These are phyloP conservation scores for Phalanger gymnotis DNA, from an alignment of 2,797 vertebrate genomes.

Conservation along the genomic window DNA sequence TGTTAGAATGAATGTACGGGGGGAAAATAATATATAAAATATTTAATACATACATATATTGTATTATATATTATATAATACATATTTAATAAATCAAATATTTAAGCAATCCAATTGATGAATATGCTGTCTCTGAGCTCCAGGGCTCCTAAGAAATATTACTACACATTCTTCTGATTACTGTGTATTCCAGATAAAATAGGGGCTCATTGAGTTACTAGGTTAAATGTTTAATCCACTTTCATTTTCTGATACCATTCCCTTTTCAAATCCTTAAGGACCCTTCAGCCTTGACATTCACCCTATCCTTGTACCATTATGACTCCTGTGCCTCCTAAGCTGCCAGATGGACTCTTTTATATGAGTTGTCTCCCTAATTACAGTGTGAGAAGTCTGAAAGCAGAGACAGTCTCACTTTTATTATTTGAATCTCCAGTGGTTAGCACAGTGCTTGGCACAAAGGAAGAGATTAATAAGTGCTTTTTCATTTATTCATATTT, in stretches of 20 bases:
- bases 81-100: slow-evolving; percentile 28
- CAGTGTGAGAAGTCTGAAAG: not conserved
- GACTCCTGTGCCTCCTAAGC: not conserved
- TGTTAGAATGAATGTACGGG: slow-evolving; percentile 23
- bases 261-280: not conserved
- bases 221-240: slow-evolving; percentile 23
- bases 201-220: not conserved
- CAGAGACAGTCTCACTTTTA: not conserved
- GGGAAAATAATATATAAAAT: slow-evolving; percentile 12
- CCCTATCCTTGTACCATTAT: not conserved
- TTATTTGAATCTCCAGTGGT: not conserved
- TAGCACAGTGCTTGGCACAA: not conserved
- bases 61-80: too few relatives aligned
- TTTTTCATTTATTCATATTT: not conserved
- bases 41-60: not conserved
- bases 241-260: not conserved
- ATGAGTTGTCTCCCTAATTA: not conserved
- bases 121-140: not conserved
- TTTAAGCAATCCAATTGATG: not conserved
- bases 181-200: not conserved
- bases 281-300: not conserved
- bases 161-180: not conserved
- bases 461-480: not conserved
- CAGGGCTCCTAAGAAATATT: slow-evolving; percentile 13
- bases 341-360: not conserved